These are phyloP conservation scores for Ennomos quercinarius DNA, from an alignment of 2,888 invertebrate genomes.

Conservation along the genomic window DNA sequence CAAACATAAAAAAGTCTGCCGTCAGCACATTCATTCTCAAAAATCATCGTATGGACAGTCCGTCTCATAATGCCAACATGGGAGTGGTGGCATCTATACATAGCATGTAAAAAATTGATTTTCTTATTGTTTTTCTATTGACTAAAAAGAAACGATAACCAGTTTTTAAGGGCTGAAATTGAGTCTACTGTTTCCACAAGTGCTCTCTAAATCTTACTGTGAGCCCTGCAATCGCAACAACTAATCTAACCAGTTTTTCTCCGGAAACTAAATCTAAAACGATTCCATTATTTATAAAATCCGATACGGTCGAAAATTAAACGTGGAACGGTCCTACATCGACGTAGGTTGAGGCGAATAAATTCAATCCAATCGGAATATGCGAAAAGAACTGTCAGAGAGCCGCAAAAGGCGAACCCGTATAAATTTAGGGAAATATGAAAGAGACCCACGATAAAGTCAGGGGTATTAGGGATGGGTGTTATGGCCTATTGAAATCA, in stretches of 20 bases:
- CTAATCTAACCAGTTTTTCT: constrained; percentile 30
- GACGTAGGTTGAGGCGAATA: constrained; percentile 55
- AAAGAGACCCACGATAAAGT: constrained; percentile 69
- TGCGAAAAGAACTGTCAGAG: constrained; percentile 64
- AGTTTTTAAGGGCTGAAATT: too few species aligned
- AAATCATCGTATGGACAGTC: too few species aligned
- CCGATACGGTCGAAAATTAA: constrained; percentile 48
- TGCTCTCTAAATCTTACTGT: constrained; percentile 12
- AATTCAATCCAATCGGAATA: constrained; percentile 67
- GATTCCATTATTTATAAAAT: constrained; percentile 39
- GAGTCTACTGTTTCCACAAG: too few species aligned
- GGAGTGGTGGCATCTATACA: too few species aligned
- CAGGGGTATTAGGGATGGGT: constrained; percentile 68
- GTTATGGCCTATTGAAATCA: constrained; percentile 77
- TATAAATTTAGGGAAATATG: constrained; percentile 76
- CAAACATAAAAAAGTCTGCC: too few species aligned
- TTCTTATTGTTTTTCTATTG: too few species aligned
- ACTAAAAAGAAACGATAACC: too few species aligned
- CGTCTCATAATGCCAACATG: too few species aligned
- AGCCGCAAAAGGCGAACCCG: constrained; percentile 68
- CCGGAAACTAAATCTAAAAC: constrained; percentile 29
- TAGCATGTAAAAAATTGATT: too few species aligned
- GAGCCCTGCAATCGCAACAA: constrained; percentile 8
- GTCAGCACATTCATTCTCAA: too few species aligned
- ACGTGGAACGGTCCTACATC: constrained; percentile 51